A percentile compares a stretch with the other conserved stretches of the same genome.
phyloP scores from a whole-genome alignment of 37 sponge, comb jelly and placozoan species.

The Aplysina aerophoba region DNA sequence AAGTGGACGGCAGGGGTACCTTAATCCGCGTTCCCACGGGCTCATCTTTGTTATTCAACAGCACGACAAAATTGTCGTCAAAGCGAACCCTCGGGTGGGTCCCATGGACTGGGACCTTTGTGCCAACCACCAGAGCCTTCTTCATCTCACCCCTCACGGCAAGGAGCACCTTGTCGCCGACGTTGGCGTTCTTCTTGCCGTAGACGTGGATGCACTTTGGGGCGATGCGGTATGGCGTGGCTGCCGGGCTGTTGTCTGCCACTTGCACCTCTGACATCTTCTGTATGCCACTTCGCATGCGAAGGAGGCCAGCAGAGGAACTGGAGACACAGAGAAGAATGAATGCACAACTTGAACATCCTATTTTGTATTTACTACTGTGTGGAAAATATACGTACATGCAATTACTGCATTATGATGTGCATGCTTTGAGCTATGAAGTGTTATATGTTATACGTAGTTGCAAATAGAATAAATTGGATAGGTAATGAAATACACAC shows the following conservation, averaged over 20 bases:
- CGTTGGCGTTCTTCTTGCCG: constrained; percentile 57
- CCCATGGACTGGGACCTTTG: constrained; percentile 22
- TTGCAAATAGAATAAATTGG: too few relatives aligned
- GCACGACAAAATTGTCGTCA: constrained; percentile 58
- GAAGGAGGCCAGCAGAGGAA: neutral
- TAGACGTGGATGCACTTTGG: constrained; percentile 71
- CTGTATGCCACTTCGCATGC: constrained; percentile 25
- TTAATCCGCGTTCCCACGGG: constrained; percentile 78
- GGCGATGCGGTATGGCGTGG: constrained; percentile 56
- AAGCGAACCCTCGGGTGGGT: constrained; percentile 37
- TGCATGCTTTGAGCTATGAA: too few relatives aligned
- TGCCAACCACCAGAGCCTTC: constrained; percentile 74
- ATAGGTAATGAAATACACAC: too few relatives aligned
- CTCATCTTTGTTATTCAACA: constrained; percentile 71
- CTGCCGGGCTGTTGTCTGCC: constrained; percentile 72
- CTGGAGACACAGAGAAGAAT: too few relatives aligned
- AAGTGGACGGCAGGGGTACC: constrained; percentile 63
- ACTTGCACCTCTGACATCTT: constrained; percentile 53
- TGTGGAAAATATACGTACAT: too few relatives aligned
- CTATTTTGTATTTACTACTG: too few relatives aligned
- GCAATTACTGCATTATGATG: too few relatives aligned
- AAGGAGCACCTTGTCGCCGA: constrained; percentile 71
- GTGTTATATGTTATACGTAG: too few relatives aligned
- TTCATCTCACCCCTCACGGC: constrained; percentile 72
- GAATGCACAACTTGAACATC: neutral